phyloP scores from a whole-genome alignment of 2,888 invertebrate genomes.

The Chirona hameri region DNA sequence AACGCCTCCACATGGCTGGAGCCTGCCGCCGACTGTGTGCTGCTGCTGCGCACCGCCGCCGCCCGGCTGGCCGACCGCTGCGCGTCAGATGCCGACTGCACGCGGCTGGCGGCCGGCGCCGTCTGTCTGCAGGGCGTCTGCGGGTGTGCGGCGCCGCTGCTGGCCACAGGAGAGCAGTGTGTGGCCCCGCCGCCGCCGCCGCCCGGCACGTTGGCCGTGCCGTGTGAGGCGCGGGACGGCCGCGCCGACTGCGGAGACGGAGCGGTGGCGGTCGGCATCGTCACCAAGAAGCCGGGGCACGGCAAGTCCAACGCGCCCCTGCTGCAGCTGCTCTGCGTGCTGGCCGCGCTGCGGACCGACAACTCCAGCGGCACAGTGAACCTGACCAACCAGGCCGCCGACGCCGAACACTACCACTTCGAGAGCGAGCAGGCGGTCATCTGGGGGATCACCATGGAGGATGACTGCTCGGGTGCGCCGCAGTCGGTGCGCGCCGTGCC shows the following conservation, averaged over 20 bases:
- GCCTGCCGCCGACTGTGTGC: not conserved
- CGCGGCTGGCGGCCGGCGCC: not conserved
- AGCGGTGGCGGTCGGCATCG: not conserved
- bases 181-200: not conserved
- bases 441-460: not conserved
- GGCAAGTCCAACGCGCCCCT: not conserved
- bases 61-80: not conserved
- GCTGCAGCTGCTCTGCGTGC: not conserved
- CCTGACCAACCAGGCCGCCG: not conserved
- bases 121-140: not conserved
- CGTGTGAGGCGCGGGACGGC: not conserved
- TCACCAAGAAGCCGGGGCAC: not conserved
- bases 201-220: not conserved
- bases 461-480: not conserved
- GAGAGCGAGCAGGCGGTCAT: not conserved
- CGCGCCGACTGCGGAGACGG: too few species aligned
- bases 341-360: not conserved
- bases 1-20: not conserved
- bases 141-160: not conserved
- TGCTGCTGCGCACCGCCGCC: not conserved
- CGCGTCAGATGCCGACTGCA: not conserved
- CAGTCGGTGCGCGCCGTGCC: not conserved
- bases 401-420: not conserved
- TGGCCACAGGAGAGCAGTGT: not conserved
- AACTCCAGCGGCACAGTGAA: not conserved